Evolutionary conservation across 2,113 vertebrate genomes (phyloP), one percentile per base, ranked within the genome.

Genomic region (Sprattus sprattus): DNA sequence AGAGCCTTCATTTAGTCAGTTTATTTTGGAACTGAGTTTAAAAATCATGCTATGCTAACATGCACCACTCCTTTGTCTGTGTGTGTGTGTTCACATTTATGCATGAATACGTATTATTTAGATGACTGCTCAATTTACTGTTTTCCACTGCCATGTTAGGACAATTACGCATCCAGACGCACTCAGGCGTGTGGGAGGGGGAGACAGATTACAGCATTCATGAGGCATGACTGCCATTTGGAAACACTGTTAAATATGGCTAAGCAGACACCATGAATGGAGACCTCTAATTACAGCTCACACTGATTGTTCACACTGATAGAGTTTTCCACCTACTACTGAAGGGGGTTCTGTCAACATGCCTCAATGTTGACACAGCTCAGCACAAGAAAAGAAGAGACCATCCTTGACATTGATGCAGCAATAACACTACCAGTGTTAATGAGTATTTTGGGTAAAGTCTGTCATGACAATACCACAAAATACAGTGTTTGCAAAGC

Each of bases 231-330:
- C 71, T 78, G 71, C 1, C 71, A 78, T 78, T 78, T 78, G 71
- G 71, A 39, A 78, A 32, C 71, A 78, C 71, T 39, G 71, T 39
- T 78, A 32, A 39, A 13, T 32, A 78, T 78, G 71, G 28, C 32
- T 39, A 32, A 78, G 28, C 71, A 78, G 71, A 13, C 71, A 5
- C 28, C 28, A 39, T 78, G 71, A 64, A 75, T 67, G 81, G 46
- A 87, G 82, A 85, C 75, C 81, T 82, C 83, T 85, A 57, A 82
- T 52, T 82, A 52, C n/a, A 20, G 57, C 80, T 75, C n/a, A 28
- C 25, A 78, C 8, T 15, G 71, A 78, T 44, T 39, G 13, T 39
- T 39, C 15, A 0, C 32, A 44, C 71, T 78, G 71, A 39, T 78
- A 15, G 32, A 78, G 71, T 78, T 78, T 32, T 28, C 25, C 4